Base-by-base conservation (phyloP, 2,888 invertebrate genomes). In the Eupithecia pulchellata region DNA sequence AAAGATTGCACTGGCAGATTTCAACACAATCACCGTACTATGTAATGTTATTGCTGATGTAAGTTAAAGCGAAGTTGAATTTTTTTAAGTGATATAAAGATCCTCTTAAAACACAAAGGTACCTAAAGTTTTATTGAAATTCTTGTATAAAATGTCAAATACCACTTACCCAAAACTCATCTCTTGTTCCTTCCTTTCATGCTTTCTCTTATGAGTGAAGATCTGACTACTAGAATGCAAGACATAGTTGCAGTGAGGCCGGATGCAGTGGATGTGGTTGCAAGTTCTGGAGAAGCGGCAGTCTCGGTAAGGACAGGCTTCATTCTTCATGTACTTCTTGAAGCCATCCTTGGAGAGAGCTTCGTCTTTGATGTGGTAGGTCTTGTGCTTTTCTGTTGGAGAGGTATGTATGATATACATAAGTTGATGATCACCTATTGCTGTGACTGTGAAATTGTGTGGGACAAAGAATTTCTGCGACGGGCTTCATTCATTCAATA, bases 261-360 rank as follows among this genome's bases (percentile, higher is more conserved):
- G 95, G 80, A 99, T 99, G 94, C 99, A 99, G 92, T 99, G 99
- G 79, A 99, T 99, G 91, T 99, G 99, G 94, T 99, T 99, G 95
- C 98, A 98, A 63, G 98, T 97, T 72, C 97, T 96, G 52, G 99
- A 99, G 91, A 99, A 99, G 20, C 98, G 96, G 88, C 99, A 99
- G 80, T 97, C 97, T 47, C 97, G 96, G 92, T 98, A 99, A 0
- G 97, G 97, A 82, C 99, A 99, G 0, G 96, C 95, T 86, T 99
- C 99, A 80, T 98, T 98, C 91, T 99, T 99, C 96, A 99, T 98
- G 91, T 99, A 99, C 90, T 99, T 99, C 91, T 99, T 99, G 95
- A 99, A 99, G 25, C 99, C 99, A 87, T 99, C 99, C 76, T 98
- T 96, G 55, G 98, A 97, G 62, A 99, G 94, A 77, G 99, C 98